A percentile compares a stretch with the other conserved stretches of the same genome.
These are phyloP conservation scores for Nilaparvata lugens DNA, from an alignment of 1,140 invertebrate species.

Conservation along the genomic window DNA sequence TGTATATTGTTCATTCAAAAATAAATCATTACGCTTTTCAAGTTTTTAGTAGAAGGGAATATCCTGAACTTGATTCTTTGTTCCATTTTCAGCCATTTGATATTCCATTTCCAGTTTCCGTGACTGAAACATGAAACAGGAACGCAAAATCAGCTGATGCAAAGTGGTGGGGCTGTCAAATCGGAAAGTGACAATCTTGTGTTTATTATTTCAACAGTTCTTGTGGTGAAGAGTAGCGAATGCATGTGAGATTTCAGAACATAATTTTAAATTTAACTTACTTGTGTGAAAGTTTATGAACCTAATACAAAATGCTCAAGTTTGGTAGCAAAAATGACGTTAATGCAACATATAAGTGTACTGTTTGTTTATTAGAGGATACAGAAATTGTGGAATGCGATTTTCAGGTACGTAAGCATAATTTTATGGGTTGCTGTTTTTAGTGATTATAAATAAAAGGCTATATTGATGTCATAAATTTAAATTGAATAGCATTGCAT, in stretches of 20 bases:
- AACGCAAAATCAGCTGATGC: neutral
- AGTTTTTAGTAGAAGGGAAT: too few relatives aligned
- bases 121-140: neutral
- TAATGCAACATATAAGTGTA: constrained; percentile 85
- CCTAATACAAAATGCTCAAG: constrained; percentile 51
- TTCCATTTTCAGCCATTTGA: too few relatives aligned
- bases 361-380: constrained; percentile 86
- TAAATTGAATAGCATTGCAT: too few relatives aligned
- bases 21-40: too few relatives aligned
- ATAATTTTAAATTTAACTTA: too few relatives aligned
- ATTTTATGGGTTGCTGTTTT: too few relatives aligned
- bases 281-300: neutral
- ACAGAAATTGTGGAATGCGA: constrained; percentile 89
- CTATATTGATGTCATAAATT: too few relatives aligned
- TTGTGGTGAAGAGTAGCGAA: neutral
- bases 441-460: too few relatives aligned
- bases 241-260: neutral
- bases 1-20: too few relatives aligned
- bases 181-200: neutral
- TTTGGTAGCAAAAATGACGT: constrained; percentile 73
- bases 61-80: too few relatives aligned
- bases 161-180: neutral
- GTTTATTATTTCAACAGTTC: neutral
- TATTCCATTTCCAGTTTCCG: neutral
- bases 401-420: constrained; percentile 68